These are phyloP conservation scores for Penaeus vannamei DNA, from an alignment of 1,140 invertebrate species.

Conservation along the genomic window DNA sequence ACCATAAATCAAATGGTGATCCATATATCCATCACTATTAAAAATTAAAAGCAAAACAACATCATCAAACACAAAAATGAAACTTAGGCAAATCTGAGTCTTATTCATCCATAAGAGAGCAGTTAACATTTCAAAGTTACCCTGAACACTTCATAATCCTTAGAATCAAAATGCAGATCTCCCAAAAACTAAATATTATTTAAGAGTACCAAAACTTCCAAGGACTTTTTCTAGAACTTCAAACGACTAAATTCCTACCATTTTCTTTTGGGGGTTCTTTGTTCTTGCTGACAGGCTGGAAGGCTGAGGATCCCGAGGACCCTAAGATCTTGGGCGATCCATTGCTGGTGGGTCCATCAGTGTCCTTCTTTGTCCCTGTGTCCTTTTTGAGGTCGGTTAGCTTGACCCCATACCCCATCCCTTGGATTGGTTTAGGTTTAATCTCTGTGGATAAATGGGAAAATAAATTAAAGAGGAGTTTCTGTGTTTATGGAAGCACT, in stretches of 20 bases:
- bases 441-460: constrained; percentile 43
- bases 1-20: no score
- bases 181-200: no score
- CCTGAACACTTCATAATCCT: no score
- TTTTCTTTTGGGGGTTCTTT: constrained; percentile 30
- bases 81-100: not conserved
- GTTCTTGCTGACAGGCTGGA: constrained; percentile 27
- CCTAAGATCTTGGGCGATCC: constrained; percentile 51
- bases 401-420: constrained; percentile 41
- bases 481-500: not conserved
- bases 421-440: constrained; percentile 58
- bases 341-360: constrained; percentile 28
- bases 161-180: constrained; percentile 11
- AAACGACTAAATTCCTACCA: not conserved
- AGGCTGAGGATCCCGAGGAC: constrained; percentile 39
- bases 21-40: not conserved
- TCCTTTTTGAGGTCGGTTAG: constrained; percentile 61
- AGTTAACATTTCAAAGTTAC: no score
- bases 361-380: constrained; percentile 56
- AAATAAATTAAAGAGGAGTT: not conserved
- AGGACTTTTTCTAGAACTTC: not conserved
- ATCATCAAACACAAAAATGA: not conserved
- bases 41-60: not conserved
- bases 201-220: no score
- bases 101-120: no score